Evolutionary conservation across 1,140 invertebrate genomes (phyloP).

Genomic region (Polypedilum pembai): DNA sequence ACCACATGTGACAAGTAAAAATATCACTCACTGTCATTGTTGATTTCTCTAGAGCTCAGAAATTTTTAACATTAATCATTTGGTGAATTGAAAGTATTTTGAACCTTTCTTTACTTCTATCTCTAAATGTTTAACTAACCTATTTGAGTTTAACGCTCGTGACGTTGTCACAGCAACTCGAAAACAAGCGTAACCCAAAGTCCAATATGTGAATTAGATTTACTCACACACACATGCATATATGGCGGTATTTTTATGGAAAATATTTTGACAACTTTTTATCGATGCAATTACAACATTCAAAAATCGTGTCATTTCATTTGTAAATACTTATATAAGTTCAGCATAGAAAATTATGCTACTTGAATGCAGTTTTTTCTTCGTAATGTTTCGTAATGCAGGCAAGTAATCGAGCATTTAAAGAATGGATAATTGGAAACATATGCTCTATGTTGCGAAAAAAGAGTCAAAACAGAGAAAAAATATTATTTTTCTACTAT

Average conservation of each 20-base stretch:
- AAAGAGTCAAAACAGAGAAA: not conserved
- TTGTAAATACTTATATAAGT: not conserved
- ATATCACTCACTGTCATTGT: not conserved
- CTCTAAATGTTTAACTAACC: not conserved
- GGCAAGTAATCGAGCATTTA: not conserved
- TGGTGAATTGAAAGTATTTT: not conserved
- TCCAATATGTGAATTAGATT: not conserved
- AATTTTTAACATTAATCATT: not conserved
- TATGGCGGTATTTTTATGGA: not conserved
- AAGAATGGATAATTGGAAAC: not conserved
- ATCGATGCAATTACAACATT: not conserved
- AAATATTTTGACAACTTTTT: not conserved
- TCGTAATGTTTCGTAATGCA: not conserved
- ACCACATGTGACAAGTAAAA: not conserved
- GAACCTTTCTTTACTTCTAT: not conserved
- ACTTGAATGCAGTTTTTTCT: not conserved
- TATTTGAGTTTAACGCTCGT: not conserved
- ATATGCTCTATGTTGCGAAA: not conserved
- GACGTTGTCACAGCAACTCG: not conserved
- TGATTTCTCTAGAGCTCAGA: no score
- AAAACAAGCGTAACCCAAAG: not conserved
- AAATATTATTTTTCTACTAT: not conserved
- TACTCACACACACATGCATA: not conserved
- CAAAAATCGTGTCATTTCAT: slow-evolving; percentile 13
- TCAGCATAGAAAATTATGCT: not conserved